A percentile compares a stretch with the other conserved stretches of the same genome.
Evolutionary conservation across 2,113 vertebrate species (phyloP).

Genomic region (Redunca redunca): DNA sequence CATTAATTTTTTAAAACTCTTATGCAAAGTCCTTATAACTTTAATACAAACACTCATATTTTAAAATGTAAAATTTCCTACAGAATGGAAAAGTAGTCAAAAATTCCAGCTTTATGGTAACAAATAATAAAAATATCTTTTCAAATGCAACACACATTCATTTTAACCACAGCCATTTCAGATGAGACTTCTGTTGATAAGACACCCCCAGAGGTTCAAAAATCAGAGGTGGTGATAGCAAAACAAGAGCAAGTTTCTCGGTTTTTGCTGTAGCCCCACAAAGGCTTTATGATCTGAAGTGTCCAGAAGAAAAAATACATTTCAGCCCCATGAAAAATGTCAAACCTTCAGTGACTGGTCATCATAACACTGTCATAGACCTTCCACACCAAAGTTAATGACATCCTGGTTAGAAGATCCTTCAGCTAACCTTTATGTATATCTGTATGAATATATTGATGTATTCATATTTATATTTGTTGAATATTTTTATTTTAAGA

Average conservation of each 20-base stretch:
- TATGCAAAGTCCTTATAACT: neutral
- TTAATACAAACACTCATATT: neutral
- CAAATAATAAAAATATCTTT: neutral
- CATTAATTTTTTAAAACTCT: neutral
- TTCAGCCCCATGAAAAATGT: slow-evolving; percentile 31
- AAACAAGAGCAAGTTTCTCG: neutral
- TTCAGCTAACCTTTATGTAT: neutral
- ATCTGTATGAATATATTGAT: neutral
- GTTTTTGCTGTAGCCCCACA: slow-evolving; percentile 25
- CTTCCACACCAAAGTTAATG: slow-evolving; percentile 19
- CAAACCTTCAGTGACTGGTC: neutral
- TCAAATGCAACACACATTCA: neutral
- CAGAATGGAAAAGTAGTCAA: neutral
- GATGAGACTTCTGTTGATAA: neutral
- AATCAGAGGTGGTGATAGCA: neutral
- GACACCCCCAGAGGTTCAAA: neutral
- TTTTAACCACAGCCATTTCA: neutral
- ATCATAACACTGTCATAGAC: neutral
- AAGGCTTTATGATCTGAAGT: neutral
- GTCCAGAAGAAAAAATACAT: neutral
- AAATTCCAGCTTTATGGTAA: neutral
- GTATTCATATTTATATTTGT: neutral
- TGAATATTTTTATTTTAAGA: slow-evolving; percentile 35
- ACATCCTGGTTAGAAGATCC: neutral
- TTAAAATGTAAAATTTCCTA: neutral